Percentiles rank a stretch among this genome's conserved stretches.
phyloP scores from a whole-genome alignment of 2,113 vertebrate genomes.

The Nerophis ophidion region DNA sequence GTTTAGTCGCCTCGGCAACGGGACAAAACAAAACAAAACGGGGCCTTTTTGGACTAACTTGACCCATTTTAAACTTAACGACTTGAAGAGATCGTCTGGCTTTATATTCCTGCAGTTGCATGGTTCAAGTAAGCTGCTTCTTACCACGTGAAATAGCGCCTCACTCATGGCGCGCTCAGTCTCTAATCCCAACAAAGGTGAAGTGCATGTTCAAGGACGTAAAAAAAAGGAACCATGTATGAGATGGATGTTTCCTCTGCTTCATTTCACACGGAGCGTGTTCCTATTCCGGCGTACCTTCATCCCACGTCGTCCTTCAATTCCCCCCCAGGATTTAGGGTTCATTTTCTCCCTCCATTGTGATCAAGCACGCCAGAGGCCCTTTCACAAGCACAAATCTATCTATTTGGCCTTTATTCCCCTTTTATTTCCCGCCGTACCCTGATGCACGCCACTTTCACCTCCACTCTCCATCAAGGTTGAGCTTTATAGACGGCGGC shows the following conservation, averaged over 20 bases:
- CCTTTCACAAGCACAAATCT: slow-evolving; percentile 24
- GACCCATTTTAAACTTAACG: not conserved
- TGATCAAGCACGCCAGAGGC: slow-evolving; percentile 32
- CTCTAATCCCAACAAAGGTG: too few species aligned
- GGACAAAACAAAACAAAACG: not conserved
- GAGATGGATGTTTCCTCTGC: not conserved
- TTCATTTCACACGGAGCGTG: slow-evolving; percentile 2
- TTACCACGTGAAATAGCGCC: too few species aligned
- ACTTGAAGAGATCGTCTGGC: not conserved
- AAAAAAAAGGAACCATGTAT: not conserved
- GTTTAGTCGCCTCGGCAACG: slow-evolving; percentile 10
- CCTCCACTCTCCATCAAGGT: slow-evolving; percentile 61
- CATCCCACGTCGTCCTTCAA: slow-evolving; percentile 22
- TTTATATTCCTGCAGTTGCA: too few species aligned
- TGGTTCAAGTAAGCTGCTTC: too few species aligned
- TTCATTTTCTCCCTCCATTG: slow-evolving; percentile 36
- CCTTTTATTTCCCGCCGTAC: slow-evolving; percentile 4
- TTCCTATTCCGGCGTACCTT: slow-evolving; percentile 6
- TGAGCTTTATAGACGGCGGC: slow-evolving; percentile 70
- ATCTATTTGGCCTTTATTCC: slow-evolving; percentile 34
- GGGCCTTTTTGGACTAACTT: too few species aligned
- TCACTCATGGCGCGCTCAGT: too few species aligned
- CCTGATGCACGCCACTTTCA: slow-evolving; percentile 10
- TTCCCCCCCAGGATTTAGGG: slow-evolving; percentile 15
- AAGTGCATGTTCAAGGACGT: not conserved